Conservation (phyloP, 2,113 vertebrate species). For the Sorex fumeus region DNA sequence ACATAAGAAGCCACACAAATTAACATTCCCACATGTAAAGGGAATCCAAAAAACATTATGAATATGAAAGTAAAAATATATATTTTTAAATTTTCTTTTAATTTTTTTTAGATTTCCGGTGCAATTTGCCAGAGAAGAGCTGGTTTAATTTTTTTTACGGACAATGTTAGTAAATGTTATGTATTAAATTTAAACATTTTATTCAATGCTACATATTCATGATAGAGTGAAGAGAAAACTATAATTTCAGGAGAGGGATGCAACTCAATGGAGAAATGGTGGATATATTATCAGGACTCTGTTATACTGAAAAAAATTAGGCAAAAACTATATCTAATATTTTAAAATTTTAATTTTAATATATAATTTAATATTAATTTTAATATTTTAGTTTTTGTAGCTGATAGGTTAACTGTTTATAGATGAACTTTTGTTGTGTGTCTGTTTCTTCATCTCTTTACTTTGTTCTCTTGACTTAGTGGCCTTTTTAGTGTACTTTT, state of each 20-base stretch:
- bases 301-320: not conserved
- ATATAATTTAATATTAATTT: too few relatives aligned
- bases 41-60: not conserved
- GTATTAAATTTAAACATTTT: too few relatives aligned
- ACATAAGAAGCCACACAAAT: slow-evolving; percentile 54
- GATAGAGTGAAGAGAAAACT: not conserved
- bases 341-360: too few relatives aligned
- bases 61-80: slow-evolving; percentile 32
- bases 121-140: not conserved
- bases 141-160: slow-evolving; percentile 39
- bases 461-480: not conserved
- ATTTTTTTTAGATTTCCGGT: slow-evolving; percentile 30
- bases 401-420: not conserved
- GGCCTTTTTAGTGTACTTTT: not conserved
- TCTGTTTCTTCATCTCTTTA: not conserved
- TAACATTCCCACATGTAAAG: slow-evolving; percentile 23
- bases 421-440: not conserved
- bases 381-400: not conserved
- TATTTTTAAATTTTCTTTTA: not conserved
- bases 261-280: not conserved
- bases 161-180: not conserved
- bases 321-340: not conserved
- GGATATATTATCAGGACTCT: not conserved
- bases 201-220: not conserved
- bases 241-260: not conserved